These are phyloP conservation scores for Cardinalis cardinalis DNA, from an alignment of 2,113 vertebrate genomes.

Conservation along the genomic window DNA sequence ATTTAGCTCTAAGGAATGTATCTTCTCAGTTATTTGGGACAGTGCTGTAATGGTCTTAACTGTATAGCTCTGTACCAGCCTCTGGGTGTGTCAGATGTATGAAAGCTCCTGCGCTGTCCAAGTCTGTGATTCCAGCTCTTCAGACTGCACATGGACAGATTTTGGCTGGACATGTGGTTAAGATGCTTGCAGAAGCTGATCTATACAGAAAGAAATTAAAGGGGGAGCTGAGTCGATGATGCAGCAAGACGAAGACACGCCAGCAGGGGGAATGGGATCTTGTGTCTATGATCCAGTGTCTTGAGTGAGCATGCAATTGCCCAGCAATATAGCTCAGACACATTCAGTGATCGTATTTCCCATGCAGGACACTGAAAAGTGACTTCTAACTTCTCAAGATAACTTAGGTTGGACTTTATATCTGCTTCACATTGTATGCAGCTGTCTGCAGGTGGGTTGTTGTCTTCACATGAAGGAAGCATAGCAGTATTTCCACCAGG, in stretches of 20 bases:
- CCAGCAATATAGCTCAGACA: neutral
- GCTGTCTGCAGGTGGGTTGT: neutral
- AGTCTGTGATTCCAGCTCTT: neutral
- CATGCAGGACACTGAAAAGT: neutral
- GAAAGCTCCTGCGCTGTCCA: neutral
- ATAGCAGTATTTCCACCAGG: neutral
- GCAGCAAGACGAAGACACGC: neutral
- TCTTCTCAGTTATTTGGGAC: constrained; percentile 25
- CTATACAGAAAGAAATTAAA: neutral
- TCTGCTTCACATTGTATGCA: neutral
- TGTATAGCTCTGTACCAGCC: constrained; percentile 2
- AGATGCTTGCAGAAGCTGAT: neutral
- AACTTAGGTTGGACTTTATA: neutral
- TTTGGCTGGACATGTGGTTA: neutral
- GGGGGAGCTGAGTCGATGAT: neutral
- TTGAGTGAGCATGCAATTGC: neutral
- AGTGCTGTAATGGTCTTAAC: constrained; percentile 6
- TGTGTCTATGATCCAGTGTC: neutral
- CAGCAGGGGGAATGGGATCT: neutral
- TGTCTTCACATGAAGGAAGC: neutral
- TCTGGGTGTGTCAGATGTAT: constrained; percentile 8
- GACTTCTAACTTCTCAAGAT: neutral
- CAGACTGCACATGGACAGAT: neutral
- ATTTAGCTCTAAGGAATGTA: constrained; percentile 17
- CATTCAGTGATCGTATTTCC: neutral